Evolutionary conservation across 2,797 vertebrate species (phyloP), one percentile per base, ranked within the genome.

Genomic region (Chloroceryle amazona): DNA sequence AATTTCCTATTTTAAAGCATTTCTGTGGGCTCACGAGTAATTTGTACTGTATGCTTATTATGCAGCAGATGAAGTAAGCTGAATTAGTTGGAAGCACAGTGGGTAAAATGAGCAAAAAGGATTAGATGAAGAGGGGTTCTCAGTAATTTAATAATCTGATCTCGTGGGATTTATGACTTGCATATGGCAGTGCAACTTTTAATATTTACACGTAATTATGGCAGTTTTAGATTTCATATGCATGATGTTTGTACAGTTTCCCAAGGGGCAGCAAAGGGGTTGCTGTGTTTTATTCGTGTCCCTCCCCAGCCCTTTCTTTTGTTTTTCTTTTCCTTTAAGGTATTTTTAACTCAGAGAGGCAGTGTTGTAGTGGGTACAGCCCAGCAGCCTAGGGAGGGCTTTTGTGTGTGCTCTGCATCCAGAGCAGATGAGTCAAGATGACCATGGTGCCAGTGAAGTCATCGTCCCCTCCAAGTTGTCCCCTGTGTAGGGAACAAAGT

Each of bases 81-180:
- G n/a, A 71, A 80, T 89, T 79, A 86, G 51, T 37, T 87, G 35
- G 39, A 86, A 95, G 31, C 7, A 4, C 35, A 58, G 67, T 79
- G 81, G 51, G 49, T 83, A 71, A 95, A 96, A 63, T 81, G 51
- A 81, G 71, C 39, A 89, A 86, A 93, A 88, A 93, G 61, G 71
- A 73, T 89, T 92, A 83, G 37, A 85, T 58, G 85, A 54, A 73
- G 52, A 81, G 54, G 10, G 3, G 3, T 72, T 89, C 79, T 79
- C 42, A 79, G 60, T 86, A 73, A 79, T 58, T 86, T 87, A 91
- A 94, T 92, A 76, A 58, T 52, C 41, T 76, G 51, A 46, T 91
- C 70, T 90, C 42, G 18, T 62, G 70, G 37, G 80, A 47, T 81
- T 91, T 91, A 22, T 25, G 62, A 10, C 52, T 83, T 62, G 44